Conservation (phyloP, 2,113 vertebrate species). For the Oncorhynchus tshawytscha region DNA sequence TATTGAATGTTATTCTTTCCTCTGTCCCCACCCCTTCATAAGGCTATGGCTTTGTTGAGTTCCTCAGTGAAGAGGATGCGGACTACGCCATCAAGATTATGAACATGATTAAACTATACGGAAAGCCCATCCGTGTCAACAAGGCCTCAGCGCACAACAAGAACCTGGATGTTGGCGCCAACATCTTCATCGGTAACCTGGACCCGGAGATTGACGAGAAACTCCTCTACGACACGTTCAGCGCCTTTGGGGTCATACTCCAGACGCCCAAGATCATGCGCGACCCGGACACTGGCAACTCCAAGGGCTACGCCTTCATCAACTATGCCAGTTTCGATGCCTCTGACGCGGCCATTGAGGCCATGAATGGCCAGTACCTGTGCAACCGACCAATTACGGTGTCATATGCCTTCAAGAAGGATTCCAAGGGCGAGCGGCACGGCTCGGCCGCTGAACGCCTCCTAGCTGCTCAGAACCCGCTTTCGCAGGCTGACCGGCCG, state of each 20-base stretch:
- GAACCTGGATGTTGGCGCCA: conserved; percentile 94
- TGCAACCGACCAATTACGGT: conserved; percentile 96
- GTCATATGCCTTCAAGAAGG: conserved; percentile 97
- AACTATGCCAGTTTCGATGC: conserved; percentile 97
- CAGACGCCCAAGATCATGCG: conserved; percentile 98
- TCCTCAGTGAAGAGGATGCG: conserved; percentile 95
- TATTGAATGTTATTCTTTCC: background rate
- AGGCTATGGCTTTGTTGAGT: conserved; percentile 98
- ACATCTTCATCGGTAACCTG: conserved; percentile 97
- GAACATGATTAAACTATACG: conserved; percentile 98
- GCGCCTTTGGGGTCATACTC: conserved; percentile 94
- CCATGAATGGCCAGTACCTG: conserved; percentile 97
- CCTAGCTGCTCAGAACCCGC: conserved; percentile 91
- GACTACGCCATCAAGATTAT: conserved; percentile 99
- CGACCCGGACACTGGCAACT: conserved; percentile 95
- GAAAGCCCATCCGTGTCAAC: conserved; percentile 94
- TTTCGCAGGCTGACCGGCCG: conserved; percentile 91
- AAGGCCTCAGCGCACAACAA: conserved; percentile 98
- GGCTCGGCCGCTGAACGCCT: conserved; percentile 92
- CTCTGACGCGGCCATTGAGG: conserved; percentile 92
- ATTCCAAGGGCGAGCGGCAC: conserved; percentile 92
- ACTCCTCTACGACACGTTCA: conserved; percentile 95
- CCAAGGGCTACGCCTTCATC: conserved; percentile 98
- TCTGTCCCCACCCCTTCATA: background rate
- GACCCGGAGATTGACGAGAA: conserved; percentile 97